Evolutionary conservation across 2,888 invertebrate species (phyloP).

Genomic region (Galeopsomyia nigrocyanea): DNA sequence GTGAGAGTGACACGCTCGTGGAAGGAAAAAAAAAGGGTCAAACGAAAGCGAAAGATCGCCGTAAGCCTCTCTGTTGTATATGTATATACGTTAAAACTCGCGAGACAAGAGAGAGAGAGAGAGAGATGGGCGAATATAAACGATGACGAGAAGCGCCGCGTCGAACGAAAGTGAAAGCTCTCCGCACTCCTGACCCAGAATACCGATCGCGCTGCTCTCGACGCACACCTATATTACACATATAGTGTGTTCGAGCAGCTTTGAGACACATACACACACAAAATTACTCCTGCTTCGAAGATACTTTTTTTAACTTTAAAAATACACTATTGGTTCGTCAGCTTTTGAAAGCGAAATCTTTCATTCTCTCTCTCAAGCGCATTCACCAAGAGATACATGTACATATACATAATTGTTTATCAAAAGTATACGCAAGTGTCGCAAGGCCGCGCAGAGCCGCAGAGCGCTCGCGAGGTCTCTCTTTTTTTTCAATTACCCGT

Average conservation of each 20-base stretch:
- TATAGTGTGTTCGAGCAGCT: not conserved
- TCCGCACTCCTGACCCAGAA: constrained; percentile 61
- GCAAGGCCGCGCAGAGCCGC: constrained; percentile 35
- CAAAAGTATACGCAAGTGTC: constrained; percentile 37
- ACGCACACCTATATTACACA: not conserved
- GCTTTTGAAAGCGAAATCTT: too few species aligned
- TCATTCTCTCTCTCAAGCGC: too few species aligned
- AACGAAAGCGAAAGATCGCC: constrained; percentile 58
- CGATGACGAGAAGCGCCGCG: constrained; percentile 39
- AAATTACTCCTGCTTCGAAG: not conserved
- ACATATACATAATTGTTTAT: constrained; percentile 38
- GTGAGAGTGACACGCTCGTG: too few species aligned
- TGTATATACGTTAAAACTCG: constrained; percentile 10
- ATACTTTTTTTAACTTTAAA: too few species aligned
- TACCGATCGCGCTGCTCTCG: constrained; percentile 24
- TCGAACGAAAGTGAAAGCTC: constrained; percentile 64
- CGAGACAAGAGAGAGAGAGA: constrained; percentile 34
- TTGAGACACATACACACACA: too few species aligned
- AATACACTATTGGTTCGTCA: too few species aligned
- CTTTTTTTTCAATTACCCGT: constrained; percentile 45
- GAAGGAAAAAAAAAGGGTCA: constrained; percentile 50
- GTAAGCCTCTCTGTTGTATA: constrained; percentile 7
- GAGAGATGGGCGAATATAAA: constrained; percentile 29
- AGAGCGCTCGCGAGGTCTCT: constrained; percentile 23
- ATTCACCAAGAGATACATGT: not conserved